Conservation (phyloP, 2,888 invertebrate species). For the Morpho helenor region DNA sequence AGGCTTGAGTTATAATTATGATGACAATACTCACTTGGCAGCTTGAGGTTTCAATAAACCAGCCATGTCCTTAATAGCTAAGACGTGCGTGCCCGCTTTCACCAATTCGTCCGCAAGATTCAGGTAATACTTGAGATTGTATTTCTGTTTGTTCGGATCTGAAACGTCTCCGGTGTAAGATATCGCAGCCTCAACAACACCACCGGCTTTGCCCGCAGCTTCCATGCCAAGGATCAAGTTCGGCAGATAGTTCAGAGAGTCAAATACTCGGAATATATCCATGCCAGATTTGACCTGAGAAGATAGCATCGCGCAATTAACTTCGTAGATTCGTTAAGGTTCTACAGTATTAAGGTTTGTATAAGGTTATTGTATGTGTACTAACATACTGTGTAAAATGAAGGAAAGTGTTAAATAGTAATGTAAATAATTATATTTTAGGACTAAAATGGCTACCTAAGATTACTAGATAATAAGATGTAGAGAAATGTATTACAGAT, state of each 20-base stretch:
- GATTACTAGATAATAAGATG: too few species aligned
- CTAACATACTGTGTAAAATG: too few species aligned
- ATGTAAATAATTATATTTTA: too few species aligned
- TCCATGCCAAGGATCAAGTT: slow-evolving; percentile 98
- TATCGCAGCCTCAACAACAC: slow-evolving; percentile 98
- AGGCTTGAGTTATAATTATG: too few species aligned
- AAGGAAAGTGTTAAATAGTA: too few species aligned
- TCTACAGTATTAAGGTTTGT: too few species aligned
- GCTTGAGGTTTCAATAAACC: slow-evolving; percentile 96
- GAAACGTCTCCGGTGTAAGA: slow-evolving; percentile 99
- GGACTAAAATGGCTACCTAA: too few species aligned
- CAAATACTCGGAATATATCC: slow-evolving; percentile 99
- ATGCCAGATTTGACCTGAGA: slow-evolving; percentile 92
- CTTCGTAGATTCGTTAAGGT: too few species aligned
- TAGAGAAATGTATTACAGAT: too few species aligned
- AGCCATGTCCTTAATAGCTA: slow-evolving; percentile 98
- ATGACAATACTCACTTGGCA: slow-evolving; percentile 81
- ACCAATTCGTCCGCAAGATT: slow-evolving; percentile 96
- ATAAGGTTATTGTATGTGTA: too few species aligned
- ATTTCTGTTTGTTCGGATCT: slow-evolving; percentile 93
- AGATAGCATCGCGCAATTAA: neutral
- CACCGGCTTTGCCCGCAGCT: slow-evolving; percentile 97
- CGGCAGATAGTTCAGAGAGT: slow-evolving; percentile 98
- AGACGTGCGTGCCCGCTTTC: slow-evolving; percentile 95
- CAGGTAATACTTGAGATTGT: slow-evolving; percentile 96